Base-by-base conservation (phyloP, 2,113 vertebrate species). In the Anoplopoma fimbria region DNA sequence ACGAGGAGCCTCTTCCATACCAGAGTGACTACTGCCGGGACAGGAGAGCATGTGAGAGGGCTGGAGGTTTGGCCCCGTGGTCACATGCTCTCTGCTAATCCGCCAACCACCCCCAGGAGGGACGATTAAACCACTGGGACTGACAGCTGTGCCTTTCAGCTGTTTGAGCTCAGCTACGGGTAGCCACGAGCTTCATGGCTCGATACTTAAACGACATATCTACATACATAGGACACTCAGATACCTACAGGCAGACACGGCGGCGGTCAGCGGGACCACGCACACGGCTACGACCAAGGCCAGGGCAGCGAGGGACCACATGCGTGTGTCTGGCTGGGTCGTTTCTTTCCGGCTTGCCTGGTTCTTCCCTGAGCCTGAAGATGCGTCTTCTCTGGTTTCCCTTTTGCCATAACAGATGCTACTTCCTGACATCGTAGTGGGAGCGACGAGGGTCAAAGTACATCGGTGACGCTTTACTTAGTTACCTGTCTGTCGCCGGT, bases 51-150 rank as follows among this genome's bases (percentile, higher is more conserved):
- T 84, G 88, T 88, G 88, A 91, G 82, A 65, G 34, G 65, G 77
- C 58, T 85, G 80, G 60, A 60, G 63, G 73, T 53, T 51, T 60
- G 77, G 67, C 87, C 33, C 53, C 23, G n/a, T 21, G 84, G 90
- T 94, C 95, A 95, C 94, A 94, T 95, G 94, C 81, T 75, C 17
- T 33, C 68, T 60, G n/a, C n/a, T 91, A 92, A 93, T 91, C 76
- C 75, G 19, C 57, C 21, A 47, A 79, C 83, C 17, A 31, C 4
- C 45, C 58, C 70, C 29, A 15, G 77, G 91, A 91, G 90, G 91
- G 93, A 94, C 88, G 75, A 93, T 95, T 81, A 92, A 94, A 94
- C 49, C 1, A 1, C 63, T 58, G 9, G 0, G 6, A 33, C 47
- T 36, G 42, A 8, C 23, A 27, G 10, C 17, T 40, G 23, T 23